Percentiles rank a stretch among this genome's conserved stretches.
These are phyloP conservation scores for Tribolium castaneum DNA, from an alignment of 1,140 invertebrate species.

Conservation along the genomic window DNA sequence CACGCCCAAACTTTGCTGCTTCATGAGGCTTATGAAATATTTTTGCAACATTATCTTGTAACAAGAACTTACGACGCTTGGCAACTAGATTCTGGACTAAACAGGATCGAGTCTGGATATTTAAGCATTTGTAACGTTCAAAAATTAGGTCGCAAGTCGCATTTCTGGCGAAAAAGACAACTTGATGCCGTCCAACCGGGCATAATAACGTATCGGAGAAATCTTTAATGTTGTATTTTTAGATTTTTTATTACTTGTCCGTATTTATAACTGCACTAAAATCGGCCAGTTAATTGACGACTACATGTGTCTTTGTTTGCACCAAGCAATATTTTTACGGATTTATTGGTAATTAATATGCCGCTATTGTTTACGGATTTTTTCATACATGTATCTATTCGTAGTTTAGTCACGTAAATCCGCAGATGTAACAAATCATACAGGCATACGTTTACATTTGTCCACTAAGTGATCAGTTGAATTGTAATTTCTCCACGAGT, in stretches of 20 bases:
- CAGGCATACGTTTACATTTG: neutral
- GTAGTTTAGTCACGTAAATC: neutral
- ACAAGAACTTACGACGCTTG: conserved; percentile 16
- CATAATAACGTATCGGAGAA: neutral
- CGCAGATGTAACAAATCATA: neutral
- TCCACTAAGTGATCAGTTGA: neutral
- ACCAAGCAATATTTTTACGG: neutral
- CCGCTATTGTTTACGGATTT: neutral
- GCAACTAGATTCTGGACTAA: conserved; percentile 2
- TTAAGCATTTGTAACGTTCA: neutral
- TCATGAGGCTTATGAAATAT: conserved; percentile 9
- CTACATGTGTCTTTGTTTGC: neutral
- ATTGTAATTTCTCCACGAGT: neutral
- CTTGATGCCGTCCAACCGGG: conserved; percentile 13
- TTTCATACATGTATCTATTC: neutral
- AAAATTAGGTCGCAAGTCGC: conserved; percentile 10
- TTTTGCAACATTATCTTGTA: conserved; percentile 12
- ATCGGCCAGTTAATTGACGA: neutral
- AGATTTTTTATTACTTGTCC: neutral
- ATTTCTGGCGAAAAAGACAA: conserved; percentile 2
- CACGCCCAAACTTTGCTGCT: neutral
- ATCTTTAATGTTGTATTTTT: neutral
- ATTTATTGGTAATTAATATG: neutral
- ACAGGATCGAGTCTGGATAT: conserved; percentile 9
- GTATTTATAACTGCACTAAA: neutral